Percentiles rank a stretch among this genome's conserved stretches.
Conservation (phyloP, 2,113 vertebrate species). For the Scytalopus superciliaris region DNA sequence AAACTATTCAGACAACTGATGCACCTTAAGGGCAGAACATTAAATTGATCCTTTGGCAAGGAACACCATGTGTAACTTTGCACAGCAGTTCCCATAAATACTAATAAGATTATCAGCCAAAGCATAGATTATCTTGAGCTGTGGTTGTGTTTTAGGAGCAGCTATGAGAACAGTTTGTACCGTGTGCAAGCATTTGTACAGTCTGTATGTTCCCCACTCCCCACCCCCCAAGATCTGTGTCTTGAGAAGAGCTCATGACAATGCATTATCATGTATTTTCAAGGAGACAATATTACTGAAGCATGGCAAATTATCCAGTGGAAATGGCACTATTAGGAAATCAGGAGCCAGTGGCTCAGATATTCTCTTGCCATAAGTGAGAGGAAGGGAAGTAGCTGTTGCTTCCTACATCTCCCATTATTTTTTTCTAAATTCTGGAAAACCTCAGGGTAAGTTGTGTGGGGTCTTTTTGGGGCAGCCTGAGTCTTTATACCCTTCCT, state of each 20-base stretch:
- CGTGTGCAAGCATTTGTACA: not conserved
- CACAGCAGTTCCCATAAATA: constrained; percentile 67
- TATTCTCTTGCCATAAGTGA: not conserved
- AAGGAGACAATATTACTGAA: not conserved
- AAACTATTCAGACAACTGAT: constrained; percentile 70
- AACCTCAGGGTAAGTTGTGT: not conserved
- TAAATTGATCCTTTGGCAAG: constrained; percentile 69
- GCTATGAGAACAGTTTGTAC: not conserved
- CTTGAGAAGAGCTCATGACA: not conserved
- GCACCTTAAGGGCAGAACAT: constrained; percentile 49
- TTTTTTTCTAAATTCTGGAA: not conserved
- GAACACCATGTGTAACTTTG: constrained; percentile 51
- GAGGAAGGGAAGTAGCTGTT: not conserved
- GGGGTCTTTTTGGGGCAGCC: not conserved
- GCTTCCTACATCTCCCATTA: not conserved
- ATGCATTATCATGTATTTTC: rapidly evolving
- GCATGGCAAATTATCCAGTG: not conserved
- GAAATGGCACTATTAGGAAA: not conserved
- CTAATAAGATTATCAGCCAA: constrained; percentile 19
- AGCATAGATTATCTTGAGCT: not conserved
- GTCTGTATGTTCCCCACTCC: not conserved
- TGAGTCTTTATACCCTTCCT: not conserved
- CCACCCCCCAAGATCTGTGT: not conserved
- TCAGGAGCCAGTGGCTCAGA: not conserved
- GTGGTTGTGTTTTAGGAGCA: not conserved